Evolutionary conservation across 2,113 vertebrate species (phyloP).

Genomic region (Mus musculus): GRCm39 chr8:78695501-78696000

Average conservation of each 20-base stretch:
- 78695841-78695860: not conserved
- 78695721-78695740: not conserved
- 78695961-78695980: not conserved
- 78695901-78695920: conserved; percentile 27
- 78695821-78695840: not conserved
- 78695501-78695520: not conserved
- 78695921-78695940: conserved; percentile 13
- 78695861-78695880: not conserved
- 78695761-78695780: not conserved
- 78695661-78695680: not conserved
- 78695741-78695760: not conserved
- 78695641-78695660: too few relatives aligned
- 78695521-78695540: not conserved
- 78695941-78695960: not conserved
- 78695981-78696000: not conserved
- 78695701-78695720: not conserved
- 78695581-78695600: not conserved
- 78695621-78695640: too few relatives aligned
- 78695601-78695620: not conserved
- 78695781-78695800: not conserved
- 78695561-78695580: not conserved
- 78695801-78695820: conserved; percentile 5
- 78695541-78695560: not conserved
- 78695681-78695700: not conserved
- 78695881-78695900: not conserved